A percentile compares a stretch with the other conserved stretches of the same genome.
phyloP scores from a whole-genome alignment of 2,888 invertebrate species.

The Trissoscelio sp. region DNA sequence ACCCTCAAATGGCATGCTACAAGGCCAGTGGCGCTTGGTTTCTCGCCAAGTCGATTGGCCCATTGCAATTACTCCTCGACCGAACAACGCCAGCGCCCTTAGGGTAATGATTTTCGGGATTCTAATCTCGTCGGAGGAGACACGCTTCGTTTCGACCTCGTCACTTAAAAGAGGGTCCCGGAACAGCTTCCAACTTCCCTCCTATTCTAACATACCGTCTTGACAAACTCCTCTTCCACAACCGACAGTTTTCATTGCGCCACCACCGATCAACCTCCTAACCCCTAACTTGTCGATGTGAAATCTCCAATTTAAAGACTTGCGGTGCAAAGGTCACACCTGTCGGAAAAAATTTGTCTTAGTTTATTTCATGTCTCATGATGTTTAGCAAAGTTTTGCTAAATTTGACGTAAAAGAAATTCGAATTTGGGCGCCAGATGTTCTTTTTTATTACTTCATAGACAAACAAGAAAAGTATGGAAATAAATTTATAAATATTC shows the following conservation, averaged over 20 bases:
- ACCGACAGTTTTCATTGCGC: conserved; percentile 67
- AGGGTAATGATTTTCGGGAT: conserved; percentile 80
- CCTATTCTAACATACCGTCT: conserved; percentile 46
- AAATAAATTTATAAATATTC: too few species aligned
- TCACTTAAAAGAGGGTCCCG: conserved; percentile 59
- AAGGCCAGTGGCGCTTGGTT: conserved; percentile 45
- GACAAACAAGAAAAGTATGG: too few species aligned
- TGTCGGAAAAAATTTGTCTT: not conserved
- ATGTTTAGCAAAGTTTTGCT: too few species aligned
- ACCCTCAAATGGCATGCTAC: conserved; percentile 45
- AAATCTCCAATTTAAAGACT: conserved; percentile 53
- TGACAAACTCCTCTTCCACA: conserved; percentile 51
- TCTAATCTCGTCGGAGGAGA: conserved; percentile 78
- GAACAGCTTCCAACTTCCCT: conserved; percentile 61
- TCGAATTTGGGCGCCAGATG: too few species aligned
- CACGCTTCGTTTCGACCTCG: conserved; percentile 73
- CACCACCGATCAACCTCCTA: conserved; percentile 63
- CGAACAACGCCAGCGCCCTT: conserved; percentile 58
- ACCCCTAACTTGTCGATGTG: conserved; percentile 56
- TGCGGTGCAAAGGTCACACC: conserved; percentile 31
- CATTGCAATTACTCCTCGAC: conserved; percentile 55
- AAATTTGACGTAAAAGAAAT: too few species aligned
- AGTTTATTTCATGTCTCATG: too few species aligned
- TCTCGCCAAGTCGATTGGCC: conserved; percentile 58
- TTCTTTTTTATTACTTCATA: too few species aligned